These are phyloP conservation scores for Mnemiopsis leidyi DNA, from an alignment of 37 sponge, comb jelly and placozoan genomes.

Conservation along the genomic window DNA sequence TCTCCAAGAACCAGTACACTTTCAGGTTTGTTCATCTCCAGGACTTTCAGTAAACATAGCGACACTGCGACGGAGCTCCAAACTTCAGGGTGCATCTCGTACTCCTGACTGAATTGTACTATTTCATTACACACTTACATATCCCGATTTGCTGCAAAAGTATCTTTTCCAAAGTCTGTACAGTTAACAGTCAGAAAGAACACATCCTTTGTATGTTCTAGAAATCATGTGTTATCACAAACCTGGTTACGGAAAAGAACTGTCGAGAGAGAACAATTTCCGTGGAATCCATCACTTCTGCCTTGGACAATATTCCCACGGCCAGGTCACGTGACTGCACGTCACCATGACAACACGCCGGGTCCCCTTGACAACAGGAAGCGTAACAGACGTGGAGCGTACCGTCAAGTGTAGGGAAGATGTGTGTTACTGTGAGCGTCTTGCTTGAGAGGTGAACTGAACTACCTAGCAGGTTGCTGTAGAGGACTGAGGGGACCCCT, in stretches of 20 bases:
- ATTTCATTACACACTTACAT: no score
- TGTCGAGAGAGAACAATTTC: neutral
- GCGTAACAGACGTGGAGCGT: neutral
- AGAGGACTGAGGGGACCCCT: neutral
- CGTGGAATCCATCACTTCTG: neutral
- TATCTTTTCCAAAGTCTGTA: no score
- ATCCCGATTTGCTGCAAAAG: no score
- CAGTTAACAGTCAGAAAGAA: no score
- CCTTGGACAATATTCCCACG: slow-evolving; percentile 3
- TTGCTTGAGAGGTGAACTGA: neutral
- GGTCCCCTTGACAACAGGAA: neutral
- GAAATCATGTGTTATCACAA: no score
- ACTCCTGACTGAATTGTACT: neutral
- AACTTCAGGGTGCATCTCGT: neutral
- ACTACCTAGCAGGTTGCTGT: neutral
- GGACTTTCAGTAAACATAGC: neutral
- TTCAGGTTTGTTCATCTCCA: neutral
- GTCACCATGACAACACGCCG: neutral
- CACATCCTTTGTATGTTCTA: no score
- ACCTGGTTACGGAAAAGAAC: neutral
- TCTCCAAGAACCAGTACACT: neutral
- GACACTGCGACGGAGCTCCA: neutral
- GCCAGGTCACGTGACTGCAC: neutral
- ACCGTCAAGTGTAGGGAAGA: neutral
- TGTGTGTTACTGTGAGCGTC: neutral